Evolutionary conservation across 2,888 invertebrate species (phyloP), one percentile per base, ranked within the genome.

Genomic region (Trissonchulus sp.): DNA sequence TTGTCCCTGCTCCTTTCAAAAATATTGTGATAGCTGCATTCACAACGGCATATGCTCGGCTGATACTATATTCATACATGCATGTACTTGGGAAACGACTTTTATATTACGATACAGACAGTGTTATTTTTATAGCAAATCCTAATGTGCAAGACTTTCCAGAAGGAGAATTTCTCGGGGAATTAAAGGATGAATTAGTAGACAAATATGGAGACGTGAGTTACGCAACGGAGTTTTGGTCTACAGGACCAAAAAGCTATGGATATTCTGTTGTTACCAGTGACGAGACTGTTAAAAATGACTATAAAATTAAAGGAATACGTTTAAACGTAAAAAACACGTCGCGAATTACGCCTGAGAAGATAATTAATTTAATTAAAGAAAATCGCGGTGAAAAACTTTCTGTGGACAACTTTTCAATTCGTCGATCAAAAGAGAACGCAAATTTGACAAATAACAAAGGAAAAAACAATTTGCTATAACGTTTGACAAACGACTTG

Each of bases 221-320:
- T 31, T 65, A 31, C 65, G 34, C 34, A 15, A 18, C 15, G 8
- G 65, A 65, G 30, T 65, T 65, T 34, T 65, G 34, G 31, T 65
- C 31, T 15, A 65, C 65, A 28, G 65, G 65, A 15, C 31, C 65
- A 15, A 65, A 65, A 65, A 65, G 65, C 65, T 65, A 65, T 65
- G 30, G 65, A 28, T 65, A 65, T 28, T 15, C 3, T 8, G 65
- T 65, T 8, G 34, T 31, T 15, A 34, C 30, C 34, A 34, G 65
- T 65, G 30, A 8, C n/a, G 34, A 28, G 31, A 31, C n/a, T n/a
- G n/a, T 31, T 34, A 65, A 28, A 34, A 28, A 31, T 8, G 34
- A 31, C 30, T 65, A 65, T 34, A 65, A 65, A 28, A 65, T 65
- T 31, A 65, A 65, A 65, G 65, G 65, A 8, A 31, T 65, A 15